Conservation (phyloP, 2,113 vertebrate species). For the Maccullochella peelii region DNA sequence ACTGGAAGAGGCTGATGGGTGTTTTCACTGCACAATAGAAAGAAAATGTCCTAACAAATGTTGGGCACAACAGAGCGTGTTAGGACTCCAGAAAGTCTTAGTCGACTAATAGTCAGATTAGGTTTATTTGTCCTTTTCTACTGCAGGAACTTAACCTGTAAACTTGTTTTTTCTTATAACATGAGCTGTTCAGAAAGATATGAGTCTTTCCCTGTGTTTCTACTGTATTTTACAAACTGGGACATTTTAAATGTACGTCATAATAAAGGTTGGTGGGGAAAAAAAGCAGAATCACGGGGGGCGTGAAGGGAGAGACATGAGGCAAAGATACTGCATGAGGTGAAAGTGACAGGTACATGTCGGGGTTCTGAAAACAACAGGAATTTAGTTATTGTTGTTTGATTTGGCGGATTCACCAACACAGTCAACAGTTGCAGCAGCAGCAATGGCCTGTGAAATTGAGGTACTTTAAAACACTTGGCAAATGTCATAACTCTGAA, state of each 20-base stretch:
- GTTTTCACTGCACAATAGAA: constrained; percentile 12
- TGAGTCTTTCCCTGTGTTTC: not conserved
- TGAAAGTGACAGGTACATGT: not conserved
- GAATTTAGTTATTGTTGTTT: not conserved
- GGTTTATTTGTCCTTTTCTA: not conserved
- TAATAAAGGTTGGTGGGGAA: too few relatives aligned
- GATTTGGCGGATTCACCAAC: too few relatives aligned
- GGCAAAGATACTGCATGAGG: not conserved
- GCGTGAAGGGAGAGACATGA: not conserved
- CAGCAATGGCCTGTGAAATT: not conserved
- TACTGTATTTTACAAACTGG: too few relatives aligned
- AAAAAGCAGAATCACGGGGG: not conserved
- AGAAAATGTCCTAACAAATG: constrained; percentile 21
- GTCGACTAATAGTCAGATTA: not conserved
- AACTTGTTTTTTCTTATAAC: not conserved
- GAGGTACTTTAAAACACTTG: not conserved
- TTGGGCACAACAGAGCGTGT: not conserved
- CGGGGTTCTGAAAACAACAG: not conserved
- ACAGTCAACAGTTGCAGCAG: not conserved
- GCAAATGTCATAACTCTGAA: too few relatives aligned
- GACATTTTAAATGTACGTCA: too few relatives aligned
- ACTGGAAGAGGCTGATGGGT: constrained; percentile 31
- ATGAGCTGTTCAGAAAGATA: not conserved
- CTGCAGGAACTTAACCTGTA: not conserved
- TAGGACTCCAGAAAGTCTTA: not conserved